phyloP scores from a whole-genome alignment of 2,797 vertebrate species.

The Sebastes kiyomatsui region DNA sequence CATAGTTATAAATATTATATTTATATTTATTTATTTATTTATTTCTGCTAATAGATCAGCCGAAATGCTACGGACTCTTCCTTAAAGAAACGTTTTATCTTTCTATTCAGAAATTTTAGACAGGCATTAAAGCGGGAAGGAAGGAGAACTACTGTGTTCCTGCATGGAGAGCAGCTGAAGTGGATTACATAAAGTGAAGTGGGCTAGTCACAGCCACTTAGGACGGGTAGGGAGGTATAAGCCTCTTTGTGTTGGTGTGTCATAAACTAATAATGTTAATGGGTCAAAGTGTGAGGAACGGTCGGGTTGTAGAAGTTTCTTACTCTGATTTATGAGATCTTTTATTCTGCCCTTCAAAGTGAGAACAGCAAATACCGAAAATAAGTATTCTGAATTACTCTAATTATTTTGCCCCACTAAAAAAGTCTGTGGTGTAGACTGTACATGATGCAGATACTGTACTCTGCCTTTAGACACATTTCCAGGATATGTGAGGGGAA shows the following conservation, averaged over 20 bases:
- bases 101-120: not conserved
- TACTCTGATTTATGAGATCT: not conserved
- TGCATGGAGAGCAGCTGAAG: not conserved
- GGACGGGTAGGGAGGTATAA: constrained; percentile 17
- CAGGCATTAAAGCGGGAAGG: not conserved
- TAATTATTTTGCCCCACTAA: not conserved
- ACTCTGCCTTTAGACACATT: not conserved
- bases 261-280: constrained; percentile 42
- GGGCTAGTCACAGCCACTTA: constrained; percentile 50
- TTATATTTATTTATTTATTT: too few relatives aligned
- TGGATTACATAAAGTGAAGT: constrained; percentile 50
- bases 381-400: not conserved
- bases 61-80: too few relatives aligned
- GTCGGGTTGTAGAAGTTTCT: not conserved
- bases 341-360: not conserved
- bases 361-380: not conserved
- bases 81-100: too few relatives aligned
- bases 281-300: constrained; percentile 5
- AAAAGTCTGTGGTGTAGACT: not conserved
- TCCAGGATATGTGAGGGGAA: not conserved
- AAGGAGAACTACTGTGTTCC: not conserved
- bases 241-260: constrained; percentile 59
- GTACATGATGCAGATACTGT: not conserved
- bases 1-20: too few relatives aligned
- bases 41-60: too few relatives aligned